Evolutionary conservation across 1,140 invertebrate species (phyloP).

Genomic region (Trissolcus basalis): DNA sequence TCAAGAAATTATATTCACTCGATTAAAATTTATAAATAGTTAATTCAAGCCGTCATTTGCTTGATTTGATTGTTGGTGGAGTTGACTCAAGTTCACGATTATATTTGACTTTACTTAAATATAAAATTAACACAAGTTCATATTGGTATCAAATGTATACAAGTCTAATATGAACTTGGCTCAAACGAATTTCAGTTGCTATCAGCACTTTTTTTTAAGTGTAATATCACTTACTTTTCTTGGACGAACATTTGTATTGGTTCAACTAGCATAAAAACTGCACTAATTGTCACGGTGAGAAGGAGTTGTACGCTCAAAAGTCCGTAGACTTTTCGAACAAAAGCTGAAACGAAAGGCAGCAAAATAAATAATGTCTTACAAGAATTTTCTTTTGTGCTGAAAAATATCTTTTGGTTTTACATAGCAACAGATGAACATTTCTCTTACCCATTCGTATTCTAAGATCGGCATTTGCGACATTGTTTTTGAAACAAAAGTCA

Average conservation of each 20-base stretch:
- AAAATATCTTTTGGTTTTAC: background rate
- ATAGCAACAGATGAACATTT: background rate
- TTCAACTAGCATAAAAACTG: constrained; percentile 79
- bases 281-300: constrained; percentile 81
- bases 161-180: too few relatives aligned
- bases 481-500: constrained; percentile 83
- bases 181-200: too few relatives aligned
- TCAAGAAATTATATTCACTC: too few relatives aligned
- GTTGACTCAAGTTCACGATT: too few relatives aligned
- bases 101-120: too few relatives aligned
- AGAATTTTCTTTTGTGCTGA: too few relatives aligned
- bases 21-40: too few relatives aligned
- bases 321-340: constrained; percentile 91
- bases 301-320: constrained; percentile 85
- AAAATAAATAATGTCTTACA: constrained; percentile 2
- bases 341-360: constrained; percentile 75
- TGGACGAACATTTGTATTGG: constrained; percentile 81
- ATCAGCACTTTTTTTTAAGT: too few relatives aligned
- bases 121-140: too few relatives aligned
- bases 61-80: too few relatives aligned
- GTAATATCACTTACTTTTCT: constrained; percentile 81
- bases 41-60: too few relatives aligned
- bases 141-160: too few relatives aligned
- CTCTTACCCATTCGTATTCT: constrained; percentile 79
- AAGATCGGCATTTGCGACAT: constrained; percentile 80